Evolutionary conservation across 2,797 vertebrate species (phyloP).

Genomic region (Gymnoscopelus microlampas): DNA sequence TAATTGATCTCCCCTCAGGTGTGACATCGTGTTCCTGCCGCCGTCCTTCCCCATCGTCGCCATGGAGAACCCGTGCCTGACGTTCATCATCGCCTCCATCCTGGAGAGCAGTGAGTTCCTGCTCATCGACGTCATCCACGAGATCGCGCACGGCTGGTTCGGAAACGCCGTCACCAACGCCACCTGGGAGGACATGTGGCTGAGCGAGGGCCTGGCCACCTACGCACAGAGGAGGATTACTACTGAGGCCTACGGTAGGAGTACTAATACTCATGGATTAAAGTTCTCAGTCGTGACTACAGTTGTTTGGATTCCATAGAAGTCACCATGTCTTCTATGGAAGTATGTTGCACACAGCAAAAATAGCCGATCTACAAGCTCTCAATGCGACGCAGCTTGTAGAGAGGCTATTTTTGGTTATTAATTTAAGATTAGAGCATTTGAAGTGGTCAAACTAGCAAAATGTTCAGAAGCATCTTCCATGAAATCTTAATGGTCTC

Average conservation of each 20-base stretch:
- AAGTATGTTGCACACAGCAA: too few relatives aligned
- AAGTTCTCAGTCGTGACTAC: too few relatives aligned
- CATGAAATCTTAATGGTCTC: too few relatives aligned
- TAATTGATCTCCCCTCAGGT: slow-evolving; percentile 75
- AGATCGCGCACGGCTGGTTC: slow-evolving; percentile 97
- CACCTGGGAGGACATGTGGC: slow-evolving; percentile 99
- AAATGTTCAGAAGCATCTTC: too few relatives aligned
- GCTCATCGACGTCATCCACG: slow-evolving; percentile 93
- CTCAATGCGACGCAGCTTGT: too few relatives aligned
- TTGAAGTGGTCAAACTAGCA: too few relatives aligned
- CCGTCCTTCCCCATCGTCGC: slow-evolving; percentile 97
- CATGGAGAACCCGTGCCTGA: slow-evolving; percentile 98
- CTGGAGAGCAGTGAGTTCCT: slow-evolving; percentile 96
- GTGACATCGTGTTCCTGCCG: slow-evolving; percentile 96
- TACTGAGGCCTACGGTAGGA: slow-evolving; percentile 88
- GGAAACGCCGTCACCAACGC: slow-evolving; percentile 97
- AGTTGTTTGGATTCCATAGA: too few relatives aligned
- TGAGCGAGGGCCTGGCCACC: slow-evolving; percentile 95
- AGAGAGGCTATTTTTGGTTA: too few relatives aligned
- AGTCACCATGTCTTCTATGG: too few relatives aligned
- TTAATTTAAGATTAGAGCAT: too few relatives aligned
- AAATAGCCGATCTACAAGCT: too few relatives aligned
- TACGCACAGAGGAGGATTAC: slow-evolving; percentile 97
- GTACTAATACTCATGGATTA: not conserved
- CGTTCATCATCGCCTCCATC: slow-evolving; percentile 97